A percentile compares a stretch with the other conserved stretches of the same genome.
phyloP scores from a whole-genome alignment of 2,113 vertebrate genomes.

The Scytalopus superciliaris region DNA sequence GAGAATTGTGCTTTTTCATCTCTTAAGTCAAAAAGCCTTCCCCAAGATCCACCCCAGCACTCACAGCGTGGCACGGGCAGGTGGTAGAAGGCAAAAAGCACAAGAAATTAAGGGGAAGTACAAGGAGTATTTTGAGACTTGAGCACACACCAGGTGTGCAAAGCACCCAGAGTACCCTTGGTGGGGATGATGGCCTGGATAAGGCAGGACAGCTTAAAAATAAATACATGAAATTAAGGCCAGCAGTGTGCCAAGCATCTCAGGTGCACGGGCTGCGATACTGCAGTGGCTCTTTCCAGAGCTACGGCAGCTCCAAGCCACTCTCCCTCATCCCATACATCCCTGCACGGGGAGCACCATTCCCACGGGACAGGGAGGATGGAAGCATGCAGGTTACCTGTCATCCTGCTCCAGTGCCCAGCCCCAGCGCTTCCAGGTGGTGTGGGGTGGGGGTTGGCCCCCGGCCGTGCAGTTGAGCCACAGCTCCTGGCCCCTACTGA shows the following conservation, averaged over 20 bases:
- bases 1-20: neutral
- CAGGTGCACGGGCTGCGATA: rapidly evolving
- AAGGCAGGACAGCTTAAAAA: neutral
- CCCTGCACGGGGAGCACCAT: neutral
- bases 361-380: rapidly evolving
- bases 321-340: rapidly evolving
- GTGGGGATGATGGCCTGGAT: neutral
- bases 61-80: neutral
- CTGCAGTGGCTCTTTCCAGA: neutral
- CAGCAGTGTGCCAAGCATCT: neutral
- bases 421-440: constrained; percentile 83
- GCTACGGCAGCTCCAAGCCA: rapidly evolving
- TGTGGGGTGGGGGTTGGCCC: constrained; percentile 79
- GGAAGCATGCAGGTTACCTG: constrained; percentile 42
- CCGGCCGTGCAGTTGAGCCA: constrained; percentile 80
- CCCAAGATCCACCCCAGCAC: neutral
- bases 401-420: constrained; percentile 59
- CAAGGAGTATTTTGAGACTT: neutral
- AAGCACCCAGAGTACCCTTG: neutral
- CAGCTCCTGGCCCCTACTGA: constrained; percentile 82
- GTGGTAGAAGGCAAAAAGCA: neutral
- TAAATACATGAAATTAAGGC: neutral
- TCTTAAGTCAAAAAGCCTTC: neutral
- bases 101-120: neutral
- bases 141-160: neutral